phyloP scores from a whole-genome alignment of 2,797 vertebrate species.

The Alauda arvensis region DNA sequence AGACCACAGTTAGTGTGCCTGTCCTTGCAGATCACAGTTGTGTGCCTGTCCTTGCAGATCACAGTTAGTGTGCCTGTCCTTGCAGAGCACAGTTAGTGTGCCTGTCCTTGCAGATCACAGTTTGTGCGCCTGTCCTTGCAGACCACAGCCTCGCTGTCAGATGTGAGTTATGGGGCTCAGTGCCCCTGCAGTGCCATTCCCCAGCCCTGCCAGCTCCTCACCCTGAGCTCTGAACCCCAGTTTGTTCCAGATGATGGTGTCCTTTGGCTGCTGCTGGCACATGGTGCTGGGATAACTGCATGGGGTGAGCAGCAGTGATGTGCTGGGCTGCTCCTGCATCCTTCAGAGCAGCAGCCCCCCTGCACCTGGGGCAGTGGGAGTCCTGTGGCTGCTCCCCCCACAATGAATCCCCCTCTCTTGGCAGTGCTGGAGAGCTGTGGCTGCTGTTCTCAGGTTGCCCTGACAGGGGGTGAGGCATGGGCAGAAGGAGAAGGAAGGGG shows the following conservation, averaged over 20 bases:
- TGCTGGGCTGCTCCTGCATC: background rate
- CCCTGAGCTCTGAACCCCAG: fast-evolving
- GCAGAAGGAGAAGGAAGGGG: background rate
- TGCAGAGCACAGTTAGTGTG: no score
- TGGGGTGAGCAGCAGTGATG: fast-evolving
- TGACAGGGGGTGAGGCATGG: background rate
- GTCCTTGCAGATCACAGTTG: background rate
- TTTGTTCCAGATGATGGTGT: no score
- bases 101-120: no score
- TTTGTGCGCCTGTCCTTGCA: background rate
- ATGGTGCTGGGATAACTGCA: fast-evolving
- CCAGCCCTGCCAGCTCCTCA: background rate
- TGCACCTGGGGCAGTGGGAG: background rate
- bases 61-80: no score
- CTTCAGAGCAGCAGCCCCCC: background rate
- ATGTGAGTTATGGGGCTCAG: fast-evolving
- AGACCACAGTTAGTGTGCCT: no score
- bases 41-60: background rate
- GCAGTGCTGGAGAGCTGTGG: fast-evolving
- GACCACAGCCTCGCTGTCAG: background rate
- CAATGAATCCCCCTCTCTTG: fast-evolving
- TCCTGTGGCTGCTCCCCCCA: fast-evolving
- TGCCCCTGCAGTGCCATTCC: background rate
- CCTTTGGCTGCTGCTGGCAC: fast-evolving
- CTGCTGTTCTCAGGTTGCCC: background rate